phyloP scores from a whole-genome alignment of 2,888 invertebrate species.

The Ormia ochracea region DNA sequence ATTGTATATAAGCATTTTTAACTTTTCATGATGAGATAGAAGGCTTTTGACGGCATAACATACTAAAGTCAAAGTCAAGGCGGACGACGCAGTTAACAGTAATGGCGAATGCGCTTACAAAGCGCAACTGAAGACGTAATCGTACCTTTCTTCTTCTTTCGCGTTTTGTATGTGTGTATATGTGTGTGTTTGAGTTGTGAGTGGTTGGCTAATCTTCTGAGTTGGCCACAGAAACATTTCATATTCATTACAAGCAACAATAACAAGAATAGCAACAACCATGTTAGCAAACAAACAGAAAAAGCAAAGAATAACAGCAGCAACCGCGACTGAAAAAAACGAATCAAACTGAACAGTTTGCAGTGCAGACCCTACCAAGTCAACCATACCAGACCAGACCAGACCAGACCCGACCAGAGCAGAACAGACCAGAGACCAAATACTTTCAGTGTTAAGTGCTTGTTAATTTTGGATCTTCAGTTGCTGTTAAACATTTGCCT shows the following conservation, averaged over 20 bases:
- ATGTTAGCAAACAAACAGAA: slow-evolving; percentile 38
- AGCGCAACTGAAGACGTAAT: slow-evolving; percentile 19
- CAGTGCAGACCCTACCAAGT: slow-evolving; percentile 30
- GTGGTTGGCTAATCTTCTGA: slow-evolving; percentile 52
- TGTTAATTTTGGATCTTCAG: slow-evolving; percentile 64
- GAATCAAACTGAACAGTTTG: slow-evolving; percentile 17
- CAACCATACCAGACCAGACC: slow-evolving; percentile 17
- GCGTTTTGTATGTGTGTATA: neutral
- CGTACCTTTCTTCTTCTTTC: slow-evolving; percentile 7
- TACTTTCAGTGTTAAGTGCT: slow-evolving; percentile 60
- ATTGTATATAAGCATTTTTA: slow-evolving; percentile 25
- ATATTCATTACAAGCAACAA: slow-evolving; percentile 36
- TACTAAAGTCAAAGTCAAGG: slow-evolving; percentile 62
- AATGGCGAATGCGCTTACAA: neutral
- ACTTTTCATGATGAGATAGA: slow-evolving; percentile 54
- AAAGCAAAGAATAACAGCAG: slow-evolving; percentile 10
- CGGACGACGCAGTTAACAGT: slow-evolving; percentile 31
- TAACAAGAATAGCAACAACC: slow-evolving; percentile 2
- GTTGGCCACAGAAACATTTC: slow-evolving; percentile 50
- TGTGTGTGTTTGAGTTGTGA: no score
- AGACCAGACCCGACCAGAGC: slow-evolving; percentile 15
- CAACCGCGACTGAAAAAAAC: slow-evolving; percentile 14
- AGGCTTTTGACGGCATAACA: slow-evolving; percentile 55
- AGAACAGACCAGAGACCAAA: slow-evolving; percentile 46
- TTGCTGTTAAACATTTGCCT: slow-evolving; percentile 66